A percentile compares a stretch with the other conserved stretches of the same genome.
Conservation (phyloP, 2,797 vertebrate genomes). For the Myotis pilosus region DNA sequence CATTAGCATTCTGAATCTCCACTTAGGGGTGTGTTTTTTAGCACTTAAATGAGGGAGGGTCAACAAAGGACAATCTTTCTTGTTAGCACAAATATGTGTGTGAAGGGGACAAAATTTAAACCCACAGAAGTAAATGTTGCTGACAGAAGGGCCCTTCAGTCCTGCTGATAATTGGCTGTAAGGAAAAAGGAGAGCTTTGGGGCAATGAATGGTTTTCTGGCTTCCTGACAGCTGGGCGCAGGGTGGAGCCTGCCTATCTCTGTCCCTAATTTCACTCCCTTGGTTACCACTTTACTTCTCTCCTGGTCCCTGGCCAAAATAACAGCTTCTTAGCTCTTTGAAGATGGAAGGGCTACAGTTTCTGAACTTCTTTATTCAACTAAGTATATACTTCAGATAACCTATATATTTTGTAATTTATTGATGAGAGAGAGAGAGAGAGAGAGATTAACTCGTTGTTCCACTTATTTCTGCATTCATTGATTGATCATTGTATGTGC, state of each 20-base stretch:
- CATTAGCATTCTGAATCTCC: not conserved
- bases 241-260: not conserved
- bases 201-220: not conserved
- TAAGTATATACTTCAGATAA: not conserved
- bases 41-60: not conserved
- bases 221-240: not conserved
- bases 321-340: not conserved
- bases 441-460: no score
- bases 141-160: not conserved
- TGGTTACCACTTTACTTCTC: not conserved
- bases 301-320: not conserved
- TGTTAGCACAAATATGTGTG: not conserved
- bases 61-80: not conserved
- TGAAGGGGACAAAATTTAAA: not conserved
- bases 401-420: not conserved
- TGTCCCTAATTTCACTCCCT: not conserved
- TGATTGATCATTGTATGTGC: not conserved
- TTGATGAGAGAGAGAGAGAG: no score
- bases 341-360: not conserved
- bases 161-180: not conserved
- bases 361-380: not conserved
- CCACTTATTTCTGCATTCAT: no score
- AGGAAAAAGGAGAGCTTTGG: not conserved
- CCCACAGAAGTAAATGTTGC: not conserved
- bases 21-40: not conserved